phyloP scores from a whole-genome alignment of 2,888 invertebrate genomes.

The Fabriciana adippe region DNA sequence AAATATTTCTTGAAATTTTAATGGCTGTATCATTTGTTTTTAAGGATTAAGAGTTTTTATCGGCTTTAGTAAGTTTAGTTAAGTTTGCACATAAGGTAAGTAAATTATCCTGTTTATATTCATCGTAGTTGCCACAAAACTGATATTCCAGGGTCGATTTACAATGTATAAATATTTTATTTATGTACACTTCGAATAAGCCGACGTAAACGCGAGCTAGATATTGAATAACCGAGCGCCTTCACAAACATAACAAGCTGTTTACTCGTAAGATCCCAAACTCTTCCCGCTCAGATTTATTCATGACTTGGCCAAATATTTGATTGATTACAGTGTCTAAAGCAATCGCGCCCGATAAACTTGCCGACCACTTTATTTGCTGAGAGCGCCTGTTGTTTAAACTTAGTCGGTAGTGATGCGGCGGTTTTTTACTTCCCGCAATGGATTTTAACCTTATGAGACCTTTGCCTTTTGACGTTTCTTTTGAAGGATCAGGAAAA shows the following conservation, averaged over 20 bases:
- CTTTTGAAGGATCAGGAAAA: background rate
- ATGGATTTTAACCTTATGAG: slow-evolving; percentile 21
- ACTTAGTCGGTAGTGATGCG: slow-evolving; percentile 59
- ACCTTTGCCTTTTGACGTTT: slow-evolving; percentile 10
- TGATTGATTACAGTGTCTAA: slow-evolving; percentile 76
- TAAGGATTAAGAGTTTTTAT: no score
- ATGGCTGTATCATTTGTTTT: no score
- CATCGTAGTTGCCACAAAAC: no score
- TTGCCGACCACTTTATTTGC: slow-evolving; percentile 74
- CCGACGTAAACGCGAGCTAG: background rate
- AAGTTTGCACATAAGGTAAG: no score
- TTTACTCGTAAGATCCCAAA: slow-evolving; percentile 42
- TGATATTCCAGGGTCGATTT: no score
- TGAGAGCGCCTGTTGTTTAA: slow-evolving; percentile 69
- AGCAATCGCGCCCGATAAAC: slow-evolving; percentile 72
- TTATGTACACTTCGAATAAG: background rate
- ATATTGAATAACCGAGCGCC: background rate
- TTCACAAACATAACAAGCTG: slow-evolving; percentile 36
- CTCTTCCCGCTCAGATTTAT: slow-evolving; percentile 66
- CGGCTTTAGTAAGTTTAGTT: no score
- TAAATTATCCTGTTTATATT: no score
- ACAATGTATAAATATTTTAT: no score
- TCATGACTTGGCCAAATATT: slow-evolving; percentile 76
- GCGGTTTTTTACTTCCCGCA: slow-evolving; percentile 52
- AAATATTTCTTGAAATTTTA: no score